Evolutionary conservation across 2,113 vertebrate genomes (phyloP).

Genomic region (Lates calcarifer): DNA sequence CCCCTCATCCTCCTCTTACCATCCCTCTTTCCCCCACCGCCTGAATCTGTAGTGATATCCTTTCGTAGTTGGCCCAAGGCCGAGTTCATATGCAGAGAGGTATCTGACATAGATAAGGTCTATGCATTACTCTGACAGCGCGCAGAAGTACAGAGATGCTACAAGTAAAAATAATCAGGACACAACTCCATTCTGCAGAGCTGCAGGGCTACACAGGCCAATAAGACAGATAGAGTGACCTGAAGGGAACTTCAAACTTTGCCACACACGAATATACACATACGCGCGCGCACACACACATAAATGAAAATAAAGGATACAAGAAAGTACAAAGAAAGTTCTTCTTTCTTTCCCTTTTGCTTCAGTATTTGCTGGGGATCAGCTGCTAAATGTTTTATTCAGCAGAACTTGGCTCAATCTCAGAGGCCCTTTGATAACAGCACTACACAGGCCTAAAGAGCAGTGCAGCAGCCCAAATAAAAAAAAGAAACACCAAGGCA

Average conservation of each 20-base stretch:
- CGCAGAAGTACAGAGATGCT: slow-evolving; percentile 55
- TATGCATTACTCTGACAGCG: slow-evolving; percentile 62
- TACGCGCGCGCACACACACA: slow-evolving; percentile 4
- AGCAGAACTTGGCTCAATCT: slow-evolving; percentile 54
- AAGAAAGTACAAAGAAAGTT: slow-evolving; percentile 42
- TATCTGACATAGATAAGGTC: slow-evolving; percentile 65
- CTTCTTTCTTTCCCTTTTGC: slow-evolving; percentile 38
- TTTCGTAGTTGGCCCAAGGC: slow-evolving; percentile 50
- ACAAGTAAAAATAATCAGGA: slow-evolving; percentile 66
- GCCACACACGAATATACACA: slow-evolving; percentile 19
- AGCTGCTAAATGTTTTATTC: slow-evolving; percentile 75
- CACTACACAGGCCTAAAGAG: slow-evolving; percentile 31
- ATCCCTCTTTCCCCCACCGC: neutral
- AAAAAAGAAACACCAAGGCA: neutral
- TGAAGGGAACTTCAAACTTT: slow-evolving; percentile 48
- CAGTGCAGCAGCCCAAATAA: slow-evolving; percentile 25
- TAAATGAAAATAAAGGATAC: slow-evolving; percentile 41
- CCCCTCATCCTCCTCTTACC: neutral
- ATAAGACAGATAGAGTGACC: slow-evolving; percentile 44
- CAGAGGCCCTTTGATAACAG: slow-evolving; percentile 57
- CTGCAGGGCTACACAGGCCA: slow-evolving; percentile 54
- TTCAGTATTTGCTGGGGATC: slow-evolving; percentile 58
- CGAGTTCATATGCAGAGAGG: slow-evolving; percentile 72
- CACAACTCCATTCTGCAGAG: slow-evolving; percentile 53
- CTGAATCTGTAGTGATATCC: slow-evolving; percentile 34